phyloP scores from a whole-genome alignment of 2,888 invertebrate genomes.

The Dolichomitus sp. region DNA sequence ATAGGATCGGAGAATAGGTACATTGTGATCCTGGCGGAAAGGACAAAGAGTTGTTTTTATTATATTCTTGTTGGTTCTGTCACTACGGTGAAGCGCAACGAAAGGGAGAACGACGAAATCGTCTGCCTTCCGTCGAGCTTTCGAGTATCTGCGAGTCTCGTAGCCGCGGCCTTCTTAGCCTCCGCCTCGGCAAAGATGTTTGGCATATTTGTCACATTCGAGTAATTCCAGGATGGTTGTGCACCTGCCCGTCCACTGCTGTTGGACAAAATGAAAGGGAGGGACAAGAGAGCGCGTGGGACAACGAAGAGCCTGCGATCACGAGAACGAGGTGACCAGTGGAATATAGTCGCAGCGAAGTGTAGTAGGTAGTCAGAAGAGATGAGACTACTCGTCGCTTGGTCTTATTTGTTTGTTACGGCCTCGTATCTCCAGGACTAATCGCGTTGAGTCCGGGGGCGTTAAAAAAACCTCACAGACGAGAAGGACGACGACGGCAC shows the following conservation, averaged over 20 bases:
- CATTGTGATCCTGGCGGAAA: constrained; percentile 26
- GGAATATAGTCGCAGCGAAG: constrained; percentile 28
- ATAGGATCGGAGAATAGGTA: constrained; percentile 13
- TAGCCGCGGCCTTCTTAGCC: constrained; percentile 13
- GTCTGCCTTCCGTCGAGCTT: constrained; percentile 17
- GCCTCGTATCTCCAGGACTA: constrained; percentile 81
- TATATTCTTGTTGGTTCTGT: constrained; percentile 49
- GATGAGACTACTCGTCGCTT: constrained; percentile 68
- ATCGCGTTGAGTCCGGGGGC: constrained; percentile 75
- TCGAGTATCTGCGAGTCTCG: constrained; percentile 31
- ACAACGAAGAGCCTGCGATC: constrained; percentile 55
- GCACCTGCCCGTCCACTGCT: constrained; percentile 74
- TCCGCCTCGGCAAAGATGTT: constrained; percentile 74
- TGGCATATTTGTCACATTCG: constrained; percentile 84
- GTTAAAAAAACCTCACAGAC: constrained; percentile 55
- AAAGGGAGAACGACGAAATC: constrained; percentile 52
- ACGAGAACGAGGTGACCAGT: constrained; percentile 28
- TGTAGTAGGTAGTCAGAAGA: constrained; percentile 57
- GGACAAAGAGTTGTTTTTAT: constrained; percentile 57
- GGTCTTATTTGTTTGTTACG: constrained; percentile 83
- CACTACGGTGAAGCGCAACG: constrained; percentile 43
- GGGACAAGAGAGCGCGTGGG: constrained; percentile 49
- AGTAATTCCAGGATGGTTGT: constrained; percentile 80
- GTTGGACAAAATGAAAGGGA: constrained; percentile 19
- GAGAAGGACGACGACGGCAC: constrained; percentile 47